A percentile compares a stretch with the other conserved stretches of the same genome.
These are phyloP conservation scores for Agrochola lychnidis DNA, from an alignment of 2,888 invertebrate genomes.

Conservation along the genomic window DNA sequence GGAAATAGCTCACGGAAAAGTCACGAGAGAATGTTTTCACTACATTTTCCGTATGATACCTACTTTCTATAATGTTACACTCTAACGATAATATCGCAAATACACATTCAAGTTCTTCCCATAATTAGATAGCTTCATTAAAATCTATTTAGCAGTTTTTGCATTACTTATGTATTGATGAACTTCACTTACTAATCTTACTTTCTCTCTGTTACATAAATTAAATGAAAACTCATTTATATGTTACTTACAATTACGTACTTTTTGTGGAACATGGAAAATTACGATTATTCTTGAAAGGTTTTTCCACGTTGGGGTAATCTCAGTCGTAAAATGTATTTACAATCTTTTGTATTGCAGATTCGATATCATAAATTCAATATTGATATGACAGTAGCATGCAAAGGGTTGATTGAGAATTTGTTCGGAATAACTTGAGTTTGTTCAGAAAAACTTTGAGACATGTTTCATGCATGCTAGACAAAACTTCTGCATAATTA, in stretches of 20 bases:
- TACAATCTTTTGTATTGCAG: conserved; percentile 42
- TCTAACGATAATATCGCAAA: conserved; percentile 59
- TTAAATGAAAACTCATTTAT: conserved; percentile 53
- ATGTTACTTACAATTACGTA: conserved; percentile 38
- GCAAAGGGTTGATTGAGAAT: conserved; percentile 24
- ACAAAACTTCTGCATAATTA: not conserved
- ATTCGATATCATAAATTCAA: conserved; percentile 36
- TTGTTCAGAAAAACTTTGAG: not conserved
- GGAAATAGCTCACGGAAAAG: conserved; percentile 3
- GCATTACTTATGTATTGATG: conserved; percentile 55
- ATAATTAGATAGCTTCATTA: conserved; percentile 63
- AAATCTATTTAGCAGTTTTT: conserved; percentile 71
- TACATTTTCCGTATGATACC: conserved; percentile 27
- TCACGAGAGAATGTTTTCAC: conserved; percentile 33
- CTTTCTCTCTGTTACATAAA: conserved; percentile 62
- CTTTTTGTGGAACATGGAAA: conserved; percentile 48
- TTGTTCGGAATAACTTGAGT: not conserved
- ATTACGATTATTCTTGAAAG: conserved; percentile 29
- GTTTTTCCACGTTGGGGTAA: conserved; percentile 23
- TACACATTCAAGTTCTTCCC: conserved; percentile 57
- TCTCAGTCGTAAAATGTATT: conserved; percentile 34
- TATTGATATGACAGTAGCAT: conserved; percentile 39
- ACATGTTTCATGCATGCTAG: not conserved
- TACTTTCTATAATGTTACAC: conserved; percentile 57
- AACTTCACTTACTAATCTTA: conserved; percentile 55